These are phyloP conservation scores for Zaprionus africanus DNA, from an alignment of 1,140 invertebrate species.

Conservation along the genomic window DNA sequence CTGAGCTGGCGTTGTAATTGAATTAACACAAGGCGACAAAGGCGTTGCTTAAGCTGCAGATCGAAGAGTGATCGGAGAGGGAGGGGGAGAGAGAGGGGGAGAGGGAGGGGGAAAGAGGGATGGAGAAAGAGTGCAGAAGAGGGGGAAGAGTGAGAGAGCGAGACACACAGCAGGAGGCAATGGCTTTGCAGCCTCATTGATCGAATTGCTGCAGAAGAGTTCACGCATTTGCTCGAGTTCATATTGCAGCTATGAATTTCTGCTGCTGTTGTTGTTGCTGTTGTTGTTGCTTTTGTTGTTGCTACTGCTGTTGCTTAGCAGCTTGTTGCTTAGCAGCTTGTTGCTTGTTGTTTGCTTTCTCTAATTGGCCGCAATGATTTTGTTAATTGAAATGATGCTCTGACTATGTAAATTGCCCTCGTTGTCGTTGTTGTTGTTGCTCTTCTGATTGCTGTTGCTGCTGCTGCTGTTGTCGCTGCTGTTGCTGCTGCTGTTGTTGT, in stretches of 20 bases:
- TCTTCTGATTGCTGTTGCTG: conserved; percentile 24
- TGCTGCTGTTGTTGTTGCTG: background rate
- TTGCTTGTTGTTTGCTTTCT: conserved; percentile 56
- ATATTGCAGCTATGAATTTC: background rate
- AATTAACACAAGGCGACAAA: conserved; percentile 28
- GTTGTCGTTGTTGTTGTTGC: background rate
- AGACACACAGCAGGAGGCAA: background rate
- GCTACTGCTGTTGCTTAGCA: conserved; percentile 2
- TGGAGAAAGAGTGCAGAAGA: background rate
- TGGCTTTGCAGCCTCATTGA: conserved; percentile 27
- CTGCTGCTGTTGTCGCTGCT: conserved; percentile 12
- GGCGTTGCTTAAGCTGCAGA: conserved; percentile 1
- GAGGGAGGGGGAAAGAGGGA: background rate
- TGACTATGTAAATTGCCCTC: conserved; percentile 28
- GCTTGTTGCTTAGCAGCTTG: conserved; percentile 15
- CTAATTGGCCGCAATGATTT: conserved; percentile 75
- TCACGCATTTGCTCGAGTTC: conserved; percentile 6
- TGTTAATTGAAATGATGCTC: conserved; percentile 63
- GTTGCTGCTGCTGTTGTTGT: conserved; percentile 20
- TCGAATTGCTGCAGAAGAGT: conserved; percentile 41
- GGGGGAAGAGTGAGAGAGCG: background rate
- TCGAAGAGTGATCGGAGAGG: background rate
- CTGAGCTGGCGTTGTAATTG: conserved; percentile 37
- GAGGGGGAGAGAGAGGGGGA: background rate
- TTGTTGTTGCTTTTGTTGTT: conserved; percentile 8